Percentiles rank a stretch among this genome's conserved stretches.
Conservation (phyloP, 2,797 vertebrate genomes). For the Moxostoma hubbsi region DNA sequence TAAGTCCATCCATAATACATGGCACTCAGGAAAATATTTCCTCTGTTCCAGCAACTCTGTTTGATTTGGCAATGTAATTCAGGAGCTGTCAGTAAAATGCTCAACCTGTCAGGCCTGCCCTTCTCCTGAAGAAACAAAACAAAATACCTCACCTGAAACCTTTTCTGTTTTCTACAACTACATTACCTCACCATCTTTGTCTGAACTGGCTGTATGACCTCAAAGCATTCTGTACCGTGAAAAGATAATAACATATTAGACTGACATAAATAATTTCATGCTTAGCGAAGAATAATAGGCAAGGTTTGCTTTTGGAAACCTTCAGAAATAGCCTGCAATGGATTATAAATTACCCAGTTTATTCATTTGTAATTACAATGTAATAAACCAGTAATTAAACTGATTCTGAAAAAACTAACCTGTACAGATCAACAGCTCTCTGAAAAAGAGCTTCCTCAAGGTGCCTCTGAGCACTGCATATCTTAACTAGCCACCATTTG, state of each 20-base stretch:
- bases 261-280: not conserved
- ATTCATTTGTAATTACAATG: too few relatives aligned
- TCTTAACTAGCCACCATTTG: conserved; percentile 75
- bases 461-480: conserved; percentile 28
- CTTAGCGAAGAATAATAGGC: not conserved
- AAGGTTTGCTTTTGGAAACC: not conserved
- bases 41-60: conserved; percentile 78
- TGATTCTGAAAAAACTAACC: not conserved
- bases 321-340: not conserved
- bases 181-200: not conserved
- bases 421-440: not conserved
- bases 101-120: conserved; percentile 65
- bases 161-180: not conserved
- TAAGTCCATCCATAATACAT: conserved; percentile 81
- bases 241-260: not conserved
- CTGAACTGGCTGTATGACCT: not conserved
- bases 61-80: conserved; percentile 78
- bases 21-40: conserved; percentile 75
- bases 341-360: too few relatives aligned
- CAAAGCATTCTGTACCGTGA: not conserved
- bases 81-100: conserved; percentile 72
- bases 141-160: conserved; percentile 37
- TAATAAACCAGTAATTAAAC: not conserved
- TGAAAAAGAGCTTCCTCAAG: not conserved
- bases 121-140: conserved; percentile 63